phyloP scores from a whole-genome alignment of 2,113 vertebrate species.

The Micromys minutus region DNA sequence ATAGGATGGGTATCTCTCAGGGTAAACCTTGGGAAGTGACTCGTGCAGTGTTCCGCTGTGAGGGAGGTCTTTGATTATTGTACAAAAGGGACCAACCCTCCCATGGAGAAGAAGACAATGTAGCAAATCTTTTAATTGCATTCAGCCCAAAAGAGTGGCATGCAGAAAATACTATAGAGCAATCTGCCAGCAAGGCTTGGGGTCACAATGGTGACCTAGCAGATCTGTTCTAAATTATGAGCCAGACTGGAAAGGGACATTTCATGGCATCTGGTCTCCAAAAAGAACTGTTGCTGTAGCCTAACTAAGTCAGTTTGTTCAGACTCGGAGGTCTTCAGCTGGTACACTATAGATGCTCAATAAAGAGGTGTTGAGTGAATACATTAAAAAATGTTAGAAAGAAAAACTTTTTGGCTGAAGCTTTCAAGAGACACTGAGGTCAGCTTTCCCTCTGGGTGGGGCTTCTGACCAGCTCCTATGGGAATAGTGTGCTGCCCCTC shows the following conservation, averaged over 20 bases:
- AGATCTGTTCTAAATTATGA: slow-evolving; percentile 38
- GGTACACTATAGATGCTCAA: slow-evolving; percentile 28
- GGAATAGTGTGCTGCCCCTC: neutral
- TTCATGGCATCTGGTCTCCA: neutral
- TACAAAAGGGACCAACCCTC: neutral
- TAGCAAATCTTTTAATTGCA: neutral
- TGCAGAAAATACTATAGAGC: neutral
- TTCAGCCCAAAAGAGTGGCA: neutral
- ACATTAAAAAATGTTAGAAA: neutral
- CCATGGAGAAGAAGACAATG: neutral
- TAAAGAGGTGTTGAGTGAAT: neutral
- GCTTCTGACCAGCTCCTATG: neutral
- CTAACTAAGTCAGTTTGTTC: neutral
- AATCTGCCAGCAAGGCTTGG: slow-evolving; percentile 48
- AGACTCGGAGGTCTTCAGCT: neutral
- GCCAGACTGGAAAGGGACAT: slow-evolving; percentile 46
- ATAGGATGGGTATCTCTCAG: neutral
- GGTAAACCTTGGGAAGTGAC: neutral
- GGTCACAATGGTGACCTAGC: slow-evolving; percentile 10
- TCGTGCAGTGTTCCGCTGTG: neutral
- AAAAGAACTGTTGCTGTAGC: neutral
- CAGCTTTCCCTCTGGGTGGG: neutral
- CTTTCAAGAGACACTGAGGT: slow-evolving; percentile 44
- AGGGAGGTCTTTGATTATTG: neutral
- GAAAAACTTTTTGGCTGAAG: slow-evolving; percentile 24